These are phyloP conservation scores for Scaeva pyrastri DNA, from an alignment of 2,888 invertebrate genomes.

Conservation along the genomic window DNA sequence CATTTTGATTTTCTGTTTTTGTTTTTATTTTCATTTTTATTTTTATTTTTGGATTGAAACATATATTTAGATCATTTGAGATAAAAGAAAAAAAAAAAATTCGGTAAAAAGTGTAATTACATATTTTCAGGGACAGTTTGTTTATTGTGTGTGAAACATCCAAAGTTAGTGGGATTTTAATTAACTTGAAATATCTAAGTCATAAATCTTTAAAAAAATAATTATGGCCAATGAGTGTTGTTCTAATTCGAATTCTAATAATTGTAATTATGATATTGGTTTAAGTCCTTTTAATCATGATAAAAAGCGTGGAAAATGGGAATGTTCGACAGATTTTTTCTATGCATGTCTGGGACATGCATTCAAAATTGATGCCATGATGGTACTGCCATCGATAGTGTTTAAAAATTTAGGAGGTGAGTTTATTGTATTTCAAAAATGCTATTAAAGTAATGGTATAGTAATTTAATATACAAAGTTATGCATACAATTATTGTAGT, in stretches of 20 bases:
- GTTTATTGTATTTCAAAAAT: conserved; percentile 57
- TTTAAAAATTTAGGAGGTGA: conserved; percentile 80
- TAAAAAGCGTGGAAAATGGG: conserved; percentile 88
- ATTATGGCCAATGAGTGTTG: conserved; percentile 75
- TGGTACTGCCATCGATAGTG: conserved; percentile 86
- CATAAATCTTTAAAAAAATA: not conserved
- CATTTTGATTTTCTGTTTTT: conserved; percentile 42
- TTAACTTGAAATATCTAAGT: not conserved
- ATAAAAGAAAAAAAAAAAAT: not conserved
- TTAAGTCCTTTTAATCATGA: conserved; percentile 81
- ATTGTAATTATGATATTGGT: conserved; percentile 79
- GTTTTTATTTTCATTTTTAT: conserved; percentile 47
- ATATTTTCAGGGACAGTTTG: conserved; percentile 27
- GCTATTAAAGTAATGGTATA: too few species aligned
- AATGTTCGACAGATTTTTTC: conserved; percentile 89
- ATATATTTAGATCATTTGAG: conserved; percentile 57
- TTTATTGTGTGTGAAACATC: conserved; percentile 17
- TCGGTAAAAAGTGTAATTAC: conserved; percentile 22
- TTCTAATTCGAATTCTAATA: too few species aligned
- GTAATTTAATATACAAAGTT: too few species aligned
- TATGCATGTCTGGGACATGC: conserved; percentile 92
- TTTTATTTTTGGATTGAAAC: conserved; percentile 48
- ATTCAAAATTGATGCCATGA: conserved; percentile 92
- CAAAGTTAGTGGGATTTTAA: conserved; percentile 15
- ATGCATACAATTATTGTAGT: too few species aligned